Conservation (phyloP, 1,140 invertebrate species). For the Drosophila asahinai region DNA sequence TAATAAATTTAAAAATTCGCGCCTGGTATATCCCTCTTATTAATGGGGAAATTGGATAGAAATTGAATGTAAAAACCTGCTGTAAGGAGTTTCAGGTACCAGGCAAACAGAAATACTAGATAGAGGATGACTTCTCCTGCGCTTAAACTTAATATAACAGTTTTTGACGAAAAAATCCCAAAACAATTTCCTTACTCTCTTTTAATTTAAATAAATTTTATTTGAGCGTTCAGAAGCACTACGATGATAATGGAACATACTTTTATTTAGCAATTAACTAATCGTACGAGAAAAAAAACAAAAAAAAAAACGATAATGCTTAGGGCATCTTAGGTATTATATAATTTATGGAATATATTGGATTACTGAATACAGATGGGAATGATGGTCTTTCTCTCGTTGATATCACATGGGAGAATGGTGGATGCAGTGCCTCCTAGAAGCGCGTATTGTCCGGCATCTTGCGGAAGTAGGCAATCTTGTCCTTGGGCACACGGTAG, state of each 20-base stretch:
- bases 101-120: too few relatives aligned
- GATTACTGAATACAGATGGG: constrained; percentile 22
- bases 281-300: background rate
- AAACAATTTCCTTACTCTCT: background rate
- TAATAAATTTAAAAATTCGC: background rate
- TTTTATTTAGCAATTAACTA: background rate
- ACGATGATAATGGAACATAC: background rate
- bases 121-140: too few relatives aligned
- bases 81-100: too few relatives aligned
- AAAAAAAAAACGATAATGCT: background rate
- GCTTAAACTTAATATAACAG: too few relatives aligned
- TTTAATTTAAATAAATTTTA: background rate
- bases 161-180: too few relatives aligned
- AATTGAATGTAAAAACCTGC: too few relatives aligned
- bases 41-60: too few relatives aligned
- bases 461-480: constrained; percentile 94
- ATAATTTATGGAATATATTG: constrained; percentile 4
- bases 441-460: constrained; percentile 94
- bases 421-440: constrained; percentile 82
- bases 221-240: background rate
- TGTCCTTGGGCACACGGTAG: constrained; percentile 91
- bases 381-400: constrained; percentile 12
- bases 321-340: constrained; percentile 21
- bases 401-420: constrained; percentile 34
- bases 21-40: too few relatives aligned